Conservation (phyloP, 2,797 vertebrate species). For the Pseudochaenichthys georgianus region DNA sequence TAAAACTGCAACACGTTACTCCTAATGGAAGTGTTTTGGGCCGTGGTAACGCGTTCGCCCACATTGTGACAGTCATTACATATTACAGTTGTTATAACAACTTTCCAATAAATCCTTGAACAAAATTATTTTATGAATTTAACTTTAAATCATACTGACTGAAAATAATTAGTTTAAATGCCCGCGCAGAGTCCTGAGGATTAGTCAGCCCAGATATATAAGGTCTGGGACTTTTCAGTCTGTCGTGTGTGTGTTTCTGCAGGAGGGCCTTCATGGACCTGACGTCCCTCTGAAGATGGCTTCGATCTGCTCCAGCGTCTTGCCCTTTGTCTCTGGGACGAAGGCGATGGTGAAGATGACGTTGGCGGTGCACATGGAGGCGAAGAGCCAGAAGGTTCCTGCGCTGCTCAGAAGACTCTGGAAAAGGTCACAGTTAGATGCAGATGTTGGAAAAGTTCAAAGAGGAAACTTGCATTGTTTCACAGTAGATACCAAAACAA, state of each 20-base stretch:
- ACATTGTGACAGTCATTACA: no score
- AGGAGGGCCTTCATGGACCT: slow-evolving; percentile 41
- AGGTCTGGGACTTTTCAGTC: slow-evolving; percentile 5
- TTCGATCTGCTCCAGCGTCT: slow-evolving; percentile 93
- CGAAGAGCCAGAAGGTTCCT: slow-evolving; percentile 94
- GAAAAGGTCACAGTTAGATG: slow-evolving; percentile 14
- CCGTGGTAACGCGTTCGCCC: no score
- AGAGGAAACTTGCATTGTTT: not conserved
- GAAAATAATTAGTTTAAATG: not conserved
- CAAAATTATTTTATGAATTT: no score
- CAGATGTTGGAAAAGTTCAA: not conserved
- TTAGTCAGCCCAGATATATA: not conserved
- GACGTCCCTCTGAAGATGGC: slow-evolving; percentile 82
- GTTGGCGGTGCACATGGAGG: slow-evolving; percentile 84
- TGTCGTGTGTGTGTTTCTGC: not conserved
- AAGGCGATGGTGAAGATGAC: slow-evolving; percentile 88
- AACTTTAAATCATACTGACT: no score
- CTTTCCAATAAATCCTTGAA: no score
- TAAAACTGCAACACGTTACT: no score
- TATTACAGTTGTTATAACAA: no score
- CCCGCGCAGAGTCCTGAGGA: not conserved
- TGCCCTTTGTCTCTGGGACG: slow-evolving; percentile 93
- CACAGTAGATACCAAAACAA: not conserved
- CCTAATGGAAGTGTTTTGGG: no score
- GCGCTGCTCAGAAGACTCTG: slow-evolving; percentile 86